These are phyloP conservation scores for Myripristis jacobus DNA, from an alignment of 2,797 vertebrate genomes.

Conservation along the genomic window DNA sequence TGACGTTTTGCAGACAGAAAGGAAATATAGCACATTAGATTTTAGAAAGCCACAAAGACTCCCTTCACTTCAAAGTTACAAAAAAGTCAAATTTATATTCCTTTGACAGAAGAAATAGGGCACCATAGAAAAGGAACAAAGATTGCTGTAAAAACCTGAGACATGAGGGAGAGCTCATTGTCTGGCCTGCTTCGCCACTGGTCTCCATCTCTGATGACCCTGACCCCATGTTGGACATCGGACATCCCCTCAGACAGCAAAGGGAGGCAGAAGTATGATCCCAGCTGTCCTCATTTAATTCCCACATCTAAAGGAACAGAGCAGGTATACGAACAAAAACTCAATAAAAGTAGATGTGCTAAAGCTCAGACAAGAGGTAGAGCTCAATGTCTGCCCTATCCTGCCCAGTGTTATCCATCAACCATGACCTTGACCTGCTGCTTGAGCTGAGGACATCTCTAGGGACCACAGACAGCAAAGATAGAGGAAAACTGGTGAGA, in stretches of 20 bases:
- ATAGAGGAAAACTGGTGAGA: slow-evolving; percentile 33
- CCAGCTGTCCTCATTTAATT: slow-evolving; percentile 37
- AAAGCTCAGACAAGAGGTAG: slow-evolving; percentile 37
- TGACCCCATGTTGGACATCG: slow-evolving; percentile 27
- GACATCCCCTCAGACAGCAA: slow-evolving; percentile 5
- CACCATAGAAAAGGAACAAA: slow-evolving; percentile 21
- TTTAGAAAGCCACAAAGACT: slow-evolving; percentile 23
- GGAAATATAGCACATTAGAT: slow-evolving; percentile 4
- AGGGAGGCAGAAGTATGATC: slow-evolving; percentile 7
- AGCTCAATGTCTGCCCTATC: slow-evolving; percentile 24
- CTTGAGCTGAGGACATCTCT: slow-evolving; percentile 39
- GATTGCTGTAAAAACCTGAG: slow-evolving; percentile 21
- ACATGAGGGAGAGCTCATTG: background rate
- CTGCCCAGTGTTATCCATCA: slow-evolving; percentile 55
- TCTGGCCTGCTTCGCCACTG: slow-evolving; percentile 12
- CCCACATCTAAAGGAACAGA: slow-evolving; percentile 10
- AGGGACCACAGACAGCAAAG: slow-evolving; percentile 34
- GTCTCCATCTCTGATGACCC: slow-evolving; percentile 28
- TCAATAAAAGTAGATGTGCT: slow-evolving; percentile 30
- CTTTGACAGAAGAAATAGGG: slow-evolving; percentile 19
- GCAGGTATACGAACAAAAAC: slow-evolving; percentile 22
- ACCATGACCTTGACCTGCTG: slow-evolving; percentile 62
- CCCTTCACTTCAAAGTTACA: slow-evolving; percentile 18
- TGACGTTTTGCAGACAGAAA: slow-evolving; percentile 20
- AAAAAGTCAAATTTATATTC: slow-evolving; percentile 20